phyloP scores from a whole-genome alignment of 2,797 vertebrate species.

The Cichlasoma orientale region DNA sequence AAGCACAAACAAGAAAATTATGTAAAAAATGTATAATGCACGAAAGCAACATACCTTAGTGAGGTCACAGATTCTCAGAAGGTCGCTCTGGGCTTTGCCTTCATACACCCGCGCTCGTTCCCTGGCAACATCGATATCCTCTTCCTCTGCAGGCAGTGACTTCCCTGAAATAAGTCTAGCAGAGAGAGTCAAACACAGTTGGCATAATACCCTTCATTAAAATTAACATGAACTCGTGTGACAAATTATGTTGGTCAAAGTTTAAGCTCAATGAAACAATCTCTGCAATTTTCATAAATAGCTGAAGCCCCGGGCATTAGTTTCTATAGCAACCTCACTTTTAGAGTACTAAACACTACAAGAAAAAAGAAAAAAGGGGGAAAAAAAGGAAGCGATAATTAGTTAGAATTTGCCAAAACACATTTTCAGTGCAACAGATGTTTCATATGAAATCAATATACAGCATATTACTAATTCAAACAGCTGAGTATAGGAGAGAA shows the following conservation, averaged over 20 bases:
- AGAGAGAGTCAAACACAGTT: constrained; percentile 28
- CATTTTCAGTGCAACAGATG: constrained; percentile 43
- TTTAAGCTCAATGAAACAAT: constrained; percentile 48
- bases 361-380: constrained; percentile 5
- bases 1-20: not conserved
- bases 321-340: constrained; percentile 59
- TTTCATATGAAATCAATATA: constrained; percentile 26
- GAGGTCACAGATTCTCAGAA: constrained; percentile 90
- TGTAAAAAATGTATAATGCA: not conserved
- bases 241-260: constrained; percentile 61
- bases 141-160: constrained; percentile 81
- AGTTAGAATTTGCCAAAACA: constrained; percentile 24
- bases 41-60: constrained; percentile 86
- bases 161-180: constrained; percentile 83
- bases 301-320: constrained; percentile 32
- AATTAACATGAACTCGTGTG: constrained; percentile 43
- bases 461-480: constrained; percentile 19
- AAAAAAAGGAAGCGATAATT: not conserved
- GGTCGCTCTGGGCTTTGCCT: constrained; percentile 87
- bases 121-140: constrained; percentile 91
- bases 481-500: not conserved
- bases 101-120: constrained; percentile 88
- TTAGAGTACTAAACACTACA: constrained; percentile 16
- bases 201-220: constrained; percentile 51
- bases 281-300: constrained; percentile 58